Base-by-base conservation (phyloP, 23 tunicate genomes). In the Clavelina lepadiformis region DNA sequence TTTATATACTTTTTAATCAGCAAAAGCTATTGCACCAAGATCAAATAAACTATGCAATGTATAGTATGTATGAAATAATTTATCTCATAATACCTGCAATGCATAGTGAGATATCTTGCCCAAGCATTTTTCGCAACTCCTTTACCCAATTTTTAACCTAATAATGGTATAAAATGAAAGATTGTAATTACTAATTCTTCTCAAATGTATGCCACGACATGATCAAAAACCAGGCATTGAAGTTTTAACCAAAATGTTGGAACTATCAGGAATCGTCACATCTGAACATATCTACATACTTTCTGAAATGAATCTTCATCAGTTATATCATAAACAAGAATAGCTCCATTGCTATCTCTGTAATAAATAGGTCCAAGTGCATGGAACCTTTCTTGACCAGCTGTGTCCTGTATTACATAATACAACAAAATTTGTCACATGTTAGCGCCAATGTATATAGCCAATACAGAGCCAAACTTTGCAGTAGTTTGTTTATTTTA, bases 71-170 rank as follows among this genome's bases (percentile, higher is more conserved):
- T n/a, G n/a, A n/a, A n/a, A n/a, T n/a, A n/a, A n/a, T n/a, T n/a
- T n/a, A n/a, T n/a, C n/a, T n/a, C n/a, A n/a, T n/a, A n/a, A n/a
- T 63, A 88, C 96, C 97, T 44, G 91, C 97, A 36, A 89, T 89
- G 46, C 83, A 80, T 36, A 89, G 52, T 35, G 83, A 74, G 23
- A 89, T 89, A 59, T 89, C 97, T 63, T 81, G 91, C 4, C 97
- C 97, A 35, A 89, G 61, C 89, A 89, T 89, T 56, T 89, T 89
- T 50, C 89, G 65, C 1, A 89, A 75, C 47, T 89, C 97, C 69
- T 89, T 89, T 38, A 89, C 97, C 97, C 97, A 89, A 37, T 89
- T 89, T 37, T 89, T 89, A 33, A 89, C 96, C 96, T 88, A 33
- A 27, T n/a, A n/a, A n/a, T n/a, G n/a, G n/a, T n/a, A n/a, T n/a